Evolutionary conservation across 1,140 invertebrate genomes (phyloP), one percentile per base, ranked within the genome.

Genomic region (Zaprionus camerounensis): DNA sequence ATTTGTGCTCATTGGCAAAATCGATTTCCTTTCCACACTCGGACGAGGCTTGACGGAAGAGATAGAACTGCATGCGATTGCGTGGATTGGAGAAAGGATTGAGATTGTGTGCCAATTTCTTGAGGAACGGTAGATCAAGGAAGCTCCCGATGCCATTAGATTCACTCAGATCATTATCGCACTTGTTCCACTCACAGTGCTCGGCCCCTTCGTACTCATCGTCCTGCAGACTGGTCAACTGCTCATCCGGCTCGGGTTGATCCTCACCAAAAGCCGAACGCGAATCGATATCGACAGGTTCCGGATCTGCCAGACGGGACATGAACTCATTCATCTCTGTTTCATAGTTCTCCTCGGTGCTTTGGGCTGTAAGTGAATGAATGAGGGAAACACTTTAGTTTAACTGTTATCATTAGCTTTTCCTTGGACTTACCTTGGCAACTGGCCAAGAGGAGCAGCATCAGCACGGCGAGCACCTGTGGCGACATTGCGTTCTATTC

Each of bases 131-230:
- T 6, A 91, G 11, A 59, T 92, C 91, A 6, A 92, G 26, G 28
- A 81, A 91, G 55, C 72, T 81, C 1, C 79, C 53, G 11, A 87
- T 76, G 9, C 91, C 91, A 7, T 70, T 59, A 0, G 75, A 51
- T 11, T 91, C 73, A 2, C 79, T 78, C 4, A 92, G 59, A 63
- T 92, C 84, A 15, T 92, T 90, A 66, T 91, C 91, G 58, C 91
- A 92, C 6, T 72, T 76, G 31, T 91, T 78, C 91, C 91, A 92
- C 24, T 51, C 75, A 12, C 28, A 71, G 24, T 73, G 79, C 68
- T 78, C 24, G 34, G 91, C 74, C 3, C 67, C 80, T 26, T 81
- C 78, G 51, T 80, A 71, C 58, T 92, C 91, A 49, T 92, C 91
- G 1, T 66, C 77, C 34, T 80, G 24, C 26, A 92, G 41, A 2